A percentile compares a stretch with the other conserved stretches of the same genome.
phyloP scores from a whole-genome alignment of 1,140 invertebrate species.

The Caenorhabditis latens region DNA sequence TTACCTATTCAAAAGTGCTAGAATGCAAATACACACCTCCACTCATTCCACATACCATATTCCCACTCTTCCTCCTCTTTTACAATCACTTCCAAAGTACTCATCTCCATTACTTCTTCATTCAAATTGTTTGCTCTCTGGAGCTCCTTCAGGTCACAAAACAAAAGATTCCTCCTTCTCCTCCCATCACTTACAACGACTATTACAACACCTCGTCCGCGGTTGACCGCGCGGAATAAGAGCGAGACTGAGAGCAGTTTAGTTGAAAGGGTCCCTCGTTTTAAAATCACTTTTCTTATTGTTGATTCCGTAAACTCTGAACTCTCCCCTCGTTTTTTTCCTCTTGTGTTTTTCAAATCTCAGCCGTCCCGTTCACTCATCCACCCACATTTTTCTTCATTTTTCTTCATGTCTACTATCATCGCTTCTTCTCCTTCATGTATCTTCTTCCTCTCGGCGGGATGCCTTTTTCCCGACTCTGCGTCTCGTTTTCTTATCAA shows the following conservation, averaged over 20 bases:
- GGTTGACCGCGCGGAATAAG: constrained; percentile 21
- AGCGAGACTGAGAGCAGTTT: not conserved
- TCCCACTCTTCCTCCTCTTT: not conserved
- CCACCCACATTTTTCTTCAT: constrained; percentile 29
- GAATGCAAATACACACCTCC: not conserved
- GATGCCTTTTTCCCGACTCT: constrained; percentile 30
- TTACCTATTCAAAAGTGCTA: not conserved
- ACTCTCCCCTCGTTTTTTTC: not conserved
- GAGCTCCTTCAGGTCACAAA: not conserved
- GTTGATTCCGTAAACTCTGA: constrained; percentile 1
- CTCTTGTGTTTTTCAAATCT: not conserved
- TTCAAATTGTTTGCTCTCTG: constrained; percentile 22
- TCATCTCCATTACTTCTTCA: not conserved
- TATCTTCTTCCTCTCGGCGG: constrained; percentile 13
- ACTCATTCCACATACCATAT: not conserved
- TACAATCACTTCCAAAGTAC: not conserved
- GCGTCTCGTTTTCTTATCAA: constrained; percentile 48
- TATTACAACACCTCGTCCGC: constrained; percentile 12
- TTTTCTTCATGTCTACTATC: not conserved
- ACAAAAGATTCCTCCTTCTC: constrained; percentile 5
- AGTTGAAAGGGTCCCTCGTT: not conserved
- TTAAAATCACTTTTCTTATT: not conserved
- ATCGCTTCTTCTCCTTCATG: not conserved
- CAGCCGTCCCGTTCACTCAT: constrained; percentile 4
- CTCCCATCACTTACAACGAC: constrained; percentile 22